These are phyloP conservation scores for Megalonaias nervosa DNA, from an alignment of 1,140 invertebrate genomes.

Conservation along the genomic window DNA sequence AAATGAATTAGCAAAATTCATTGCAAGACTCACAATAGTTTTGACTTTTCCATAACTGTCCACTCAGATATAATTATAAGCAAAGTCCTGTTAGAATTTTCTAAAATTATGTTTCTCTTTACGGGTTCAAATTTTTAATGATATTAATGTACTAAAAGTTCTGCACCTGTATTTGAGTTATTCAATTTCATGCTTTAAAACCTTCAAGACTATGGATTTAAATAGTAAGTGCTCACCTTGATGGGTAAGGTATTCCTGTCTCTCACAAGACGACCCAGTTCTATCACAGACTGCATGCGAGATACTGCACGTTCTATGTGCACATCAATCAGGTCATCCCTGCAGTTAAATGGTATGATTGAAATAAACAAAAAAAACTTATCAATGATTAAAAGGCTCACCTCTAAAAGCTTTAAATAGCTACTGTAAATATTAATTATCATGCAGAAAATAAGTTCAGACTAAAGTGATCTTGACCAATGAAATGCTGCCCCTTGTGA, in stretches of 20 bases:
- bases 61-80: not conserved
- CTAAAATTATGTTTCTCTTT: constrained; percentile 1
- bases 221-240: constrained; percentile 75
- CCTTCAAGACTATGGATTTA: not conserved
- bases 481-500: too few species aligned
- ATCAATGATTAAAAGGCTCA: too few species aligned
- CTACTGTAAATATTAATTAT: too few species aligned
- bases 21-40: too few species aligned
- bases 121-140: not conserved
- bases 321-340: constrained; percentile 83
- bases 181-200: not conserved
- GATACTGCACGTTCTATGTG: constrained; percentile 92
- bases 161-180: not conserved
- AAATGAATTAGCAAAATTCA: too few species aligned
- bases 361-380: constrained; percentile 6
- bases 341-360: constrained; percentile 41
- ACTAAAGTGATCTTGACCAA: too few species aligned
- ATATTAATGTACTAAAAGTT: not conserved
- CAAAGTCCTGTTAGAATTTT: not conserved
- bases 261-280: constrained; percentile 91
- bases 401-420: too few species aligned
- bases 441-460: too few species aligned
- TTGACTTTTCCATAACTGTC: too few species aligned
- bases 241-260: constrained; percentile 95
- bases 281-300: constrained; percentile 96